phyloP scores from a whole-genome alignment of 2,888 invertebrate genomes.

The Brassicogethes aeneus region DNA sequence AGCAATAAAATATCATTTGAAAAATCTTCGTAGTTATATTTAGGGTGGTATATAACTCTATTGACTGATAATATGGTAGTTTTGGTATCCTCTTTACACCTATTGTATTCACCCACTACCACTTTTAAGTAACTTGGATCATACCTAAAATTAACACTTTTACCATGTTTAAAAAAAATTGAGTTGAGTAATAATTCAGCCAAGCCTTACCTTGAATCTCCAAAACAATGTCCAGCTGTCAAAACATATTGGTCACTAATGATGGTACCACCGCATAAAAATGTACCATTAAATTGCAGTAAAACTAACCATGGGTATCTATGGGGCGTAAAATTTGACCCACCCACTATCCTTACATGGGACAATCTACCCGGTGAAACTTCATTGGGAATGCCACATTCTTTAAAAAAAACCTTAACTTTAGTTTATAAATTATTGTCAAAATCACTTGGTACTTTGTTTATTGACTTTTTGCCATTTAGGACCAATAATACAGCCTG shows the following conservation, averaged over 20 bases:
- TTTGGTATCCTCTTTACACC: conserved; percentile 6
- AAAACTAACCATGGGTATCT: conserved; percentile 8
- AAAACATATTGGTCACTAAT: conserved; percentile 5
- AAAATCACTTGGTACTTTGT: neutral
- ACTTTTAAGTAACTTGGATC: conserved; percentile 6
- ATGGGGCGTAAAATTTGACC: conserved; percentile 3
- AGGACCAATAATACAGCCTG: too few relatives aligned
- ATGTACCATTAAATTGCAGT: conserved; percentile 6
- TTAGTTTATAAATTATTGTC: too few relatives aligned
- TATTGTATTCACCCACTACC: conserved; percentile 5
- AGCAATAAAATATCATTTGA: conserved; percentile 6
- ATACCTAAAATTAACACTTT: conserved; percentile 3
- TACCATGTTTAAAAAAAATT: too few relatives aligned
- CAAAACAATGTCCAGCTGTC: conserved; percentile 6
- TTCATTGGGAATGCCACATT: neutral
- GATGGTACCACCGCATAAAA: conserved; percentile 7
- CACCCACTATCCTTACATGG: conserved; percentile 5
- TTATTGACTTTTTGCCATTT: too few relatives aligned
- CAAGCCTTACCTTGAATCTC: conserved; percentile 3
- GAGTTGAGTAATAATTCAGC: neutral
- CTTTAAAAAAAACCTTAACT: too few relatives aligned
- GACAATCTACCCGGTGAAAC: neutral
- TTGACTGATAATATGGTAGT: conserved; percentile 5
- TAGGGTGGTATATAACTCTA: conserved; percentile 6
- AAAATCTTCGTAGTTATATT: conserved; percentile 2